phyloP scores from a whole-genome alignment of 2,797 vertebrate genomes.

The Labroides dimidiatus region DNA sequence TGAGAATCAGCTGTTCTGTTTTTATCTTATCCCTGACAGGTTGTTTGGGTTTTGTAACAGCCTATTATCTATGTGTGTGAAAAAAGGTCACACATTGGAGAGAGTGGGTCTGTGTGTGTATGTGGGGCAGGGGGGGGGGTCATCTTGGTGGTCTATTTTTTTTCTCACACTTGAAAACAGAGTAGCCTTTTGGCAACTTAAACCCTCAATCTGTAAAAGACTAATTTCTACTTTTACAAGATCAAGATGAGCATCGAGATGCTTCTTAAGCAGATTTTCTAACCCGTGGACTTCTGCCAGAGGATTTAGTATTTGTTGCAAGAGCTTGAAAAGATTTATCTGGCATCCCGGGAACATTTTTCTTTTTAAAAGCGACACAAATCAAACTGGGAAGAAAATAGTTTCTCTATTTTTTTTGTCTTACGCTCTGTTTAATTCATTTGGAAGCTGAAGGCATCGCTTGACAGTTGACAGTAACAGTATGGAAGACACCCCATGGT shows the following conservation, averaged over 20 bases:
- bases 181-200: slow-evolving; percentile 45
- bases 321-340: neutral
- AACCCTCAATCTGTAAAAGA: slow-evolving; percentile 50
- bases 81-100: slow-evolving; percentile 67
- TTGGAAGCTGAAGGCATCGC: slow-evolving; percentile 9
- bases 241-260: slow-evolving; percentile 17
- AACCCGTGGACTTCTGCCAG: neutral
- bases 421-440: neutral
- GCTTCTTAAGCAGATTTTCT: slow-evolving; percentile 11
- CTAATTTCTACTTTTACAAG: slow-evolving; percentile 52
- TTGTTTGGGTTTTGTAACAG: slow-evolving; percentile 84
- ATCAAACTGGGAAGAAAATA: neutral
- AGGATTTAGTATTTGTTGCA: slow-evolving; percentile 6
- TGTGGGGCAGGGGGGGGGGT: slow-evolving; percentile 21
- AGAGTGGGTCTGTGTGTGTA: slow-evolving; percentile 18
- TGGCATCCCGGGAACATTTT: neutral
- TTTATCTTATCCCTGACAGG: slow-evolving; percentile 82
- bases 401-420: neutral
- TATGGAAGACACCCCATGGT: slow-evolving; percentile 73
- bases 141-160: slow-evolving; percentile 72
- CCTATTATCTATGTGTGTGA: slow-evolving; percentile 75
- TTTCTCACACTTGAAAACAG: slow-evolving; percentile 68
- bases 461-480: slow-evolving; percentile 77
- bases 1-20: slow-evolving; percentile 71
- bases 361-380: slow-evolving; percentile 10